Percentiles rank a stretch among this genome's conserved stretches.
Evolutionary conservation across 2,888 invertebrate genomes (phyloP).

Genomic region (Mythimna albipuncta): DNA sequence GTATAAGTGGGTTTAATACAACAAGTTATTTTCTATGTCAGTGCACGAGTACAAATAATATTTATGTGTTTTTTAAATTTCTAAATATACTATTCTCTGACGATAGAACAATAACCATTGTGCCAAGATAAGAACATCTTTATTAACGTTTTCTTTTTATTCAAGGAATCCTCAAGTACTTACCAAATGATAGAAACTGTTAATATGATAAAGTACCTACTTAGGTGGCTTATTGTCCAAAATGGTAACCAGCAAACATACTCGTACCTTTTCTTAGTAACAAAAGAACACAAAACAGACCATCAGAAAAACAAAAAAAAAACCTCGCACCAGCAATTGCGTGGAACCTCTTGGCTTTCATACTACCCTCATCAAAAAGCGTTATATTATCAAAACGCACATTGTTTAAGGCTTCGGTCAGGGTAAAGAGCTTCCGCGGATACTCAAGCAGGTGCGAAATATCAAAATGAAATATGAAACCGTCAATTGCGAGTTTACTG

Average conservation of each 20-base stretch:
- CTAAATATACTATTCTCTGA: no score
- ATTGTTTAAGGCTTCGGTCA: slow-evolving; percentile 76
- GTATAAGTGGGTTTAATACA: no score
- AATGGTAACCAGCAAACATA: neutral
- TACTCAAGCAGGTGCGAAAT: neutral
- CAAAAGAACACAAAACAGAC: slow-evolving; percentile 18
- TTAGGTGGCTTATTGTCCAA: no score
- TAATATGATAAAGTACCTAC: no score
- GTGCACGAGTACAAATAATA: no score
- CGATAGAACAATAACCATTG: no score
- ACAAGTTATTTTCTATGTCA: no score
- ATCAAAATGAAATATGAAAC: neutral
- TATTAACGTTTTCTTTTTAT: no score
- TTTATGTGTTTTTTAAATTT: no score
- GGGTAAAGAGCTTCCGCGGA: slow-evolving; percentile 30
- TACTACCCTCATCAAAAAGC: slow-evolving; percentile 77
- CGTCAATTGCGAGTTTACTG: neutral
- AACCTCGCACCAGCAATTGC: slow-evolving; percentile 58
- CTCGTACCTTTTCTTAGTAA: neutral
- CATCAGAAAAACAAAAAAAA: slow-evolving; percentile 25
- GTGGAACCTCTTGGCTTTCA: slow-evolving; percentile 62
- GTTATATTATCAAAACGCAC: slow-evolving; percentile 85
- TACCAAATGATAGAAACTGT: no score
- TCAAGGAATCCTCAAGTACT: no score
- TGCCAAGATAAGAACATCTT: no score